Base-by-base conservation (phyloP, 2,113 vertebrate species). In the Poeciliopsis prolifica region DNA sequence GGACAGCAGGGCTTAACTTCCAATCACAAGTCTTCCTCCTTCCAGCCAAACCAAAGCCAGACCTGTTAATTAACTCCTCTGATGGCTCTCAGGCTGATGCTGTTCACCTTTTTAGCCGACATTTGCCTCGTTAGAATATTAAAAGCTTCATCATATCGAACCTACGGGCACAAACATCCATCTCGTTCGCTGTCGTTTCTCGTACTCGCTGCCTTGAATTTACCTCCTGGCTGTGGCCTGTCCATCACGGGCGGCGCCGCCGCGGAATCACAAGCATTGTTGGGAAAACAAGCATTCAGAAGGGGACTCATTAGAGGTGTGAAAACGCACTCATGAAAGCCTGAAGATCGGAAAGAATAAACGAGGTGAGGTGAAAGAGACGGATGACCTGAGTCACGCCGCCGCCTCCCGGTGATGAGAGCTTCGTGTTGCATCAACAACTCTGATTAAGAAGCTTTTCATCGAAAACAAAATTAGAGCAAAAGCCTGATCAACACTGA, bases 221-320 rank as follows among this genome's bases (percentile, higher is more conserved):
- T 81, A 40, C 81, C 87, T 92, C 66, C 77, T 15, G 80, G 82
- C 80, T 2, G 68, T 40, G 2, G 24, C 44, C 29, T 11, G 76
- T 82, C 82, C 68, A 75, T 87, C 75, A 86, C 62, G 60, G 1
- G 33, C 3, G 1, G 22, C 29, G 24, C 33, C 29, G 24, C 33
- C 68, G 8, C 35, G 19, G 64, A 86, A 42, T 87, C 72, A 70
- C 58, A 75, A 70, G 82, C 69, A 79, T 74, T 84, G 80, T 66
- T 75, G 77, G 19, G 87, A 88, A 87, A 81, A 83, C 63, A 76
- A 78, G 72, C 77, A 81, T 90, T 92, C 88, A 86, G 81, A 78
- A n/a, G 88, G 89, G 88, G 82, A 65, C 80, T 91, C 88, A 92
- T 93, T 92, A 92, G 70, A 83, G 77, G 79, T 48, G 74, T 35